phyloP scores from a whole-genome alignment of 2,888 invertebrate species.

The Euspilapteryx auroguttella region DNA sequence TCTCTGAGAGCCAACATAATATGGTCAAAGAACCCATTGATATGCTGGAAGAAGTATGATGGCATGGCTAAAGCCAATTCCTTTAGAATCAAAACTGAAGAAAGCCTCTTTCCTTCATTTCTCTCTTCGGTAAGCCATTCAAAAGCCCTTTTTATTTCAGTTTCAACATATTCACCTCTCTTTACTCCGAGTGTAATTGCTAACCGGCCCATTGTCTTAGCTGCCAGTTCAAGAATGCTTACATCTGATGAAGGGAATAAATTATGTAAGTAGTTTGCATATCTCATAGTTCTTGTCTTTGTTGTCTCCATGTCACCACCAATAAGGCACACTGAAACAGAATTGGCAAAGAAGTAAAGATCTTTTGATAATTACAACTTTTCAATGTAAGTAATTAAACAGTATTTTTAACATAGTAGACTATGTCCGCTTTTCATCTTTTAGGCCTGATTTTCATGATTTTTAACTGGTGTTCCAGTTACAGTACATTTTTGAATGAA shows the following conservation, averaged over 20 bases:
- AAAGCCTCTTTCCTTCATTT: slow-evolving; percentile 87
- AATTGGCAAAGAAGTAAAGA: no score
- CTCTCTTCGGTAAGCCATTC: slow-evolving; percentile 93
- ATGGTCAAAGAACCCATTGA: slow-evolving; percentile 86
- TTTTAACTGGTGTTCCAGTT: no score
- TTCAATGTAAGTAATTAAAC: no score
- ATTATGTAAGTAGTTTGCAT: slow-evolving; percentile 89
- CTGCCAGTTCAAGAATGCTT: slow-evolving; percentile 90
- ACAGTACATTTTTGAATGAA: no score
- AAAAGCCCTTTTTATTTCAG: slow-evolving; percentile 90
- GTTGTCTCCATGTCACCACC: slow-evolving; percentile 91
- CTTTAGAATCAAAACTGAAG: slow-evolving; percentile 87
- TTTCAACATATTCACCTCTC: slow-evolving; percentile 93
- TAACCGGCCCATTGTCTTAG: slow-evolving; percentile 90
- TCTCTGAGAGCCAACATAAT: slow-evolving; percentile 91
- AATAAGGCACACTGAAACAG: slow-evolving; percentile 80
- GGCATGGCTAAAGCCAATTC: slow-evolving; percentile 96
- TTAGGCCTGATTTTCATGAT: no score
- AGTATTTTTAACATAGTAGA: no score
- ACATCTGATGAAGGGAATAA: slow-evolving; percentile 86
- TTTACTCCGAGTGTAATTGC: slow-evolving; percentile 89
- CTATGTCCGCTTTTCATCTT: no score
- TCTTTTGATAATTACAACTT: no score
- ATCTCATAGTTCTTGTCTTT: slow-evolving; percentile 83
- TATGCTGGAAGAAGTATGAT: slow-evolving; percentile 94